phyloP scores from a whole-genome alignment of 2,113 vertebrate genomes.

The Bos javanicus region DNA sequence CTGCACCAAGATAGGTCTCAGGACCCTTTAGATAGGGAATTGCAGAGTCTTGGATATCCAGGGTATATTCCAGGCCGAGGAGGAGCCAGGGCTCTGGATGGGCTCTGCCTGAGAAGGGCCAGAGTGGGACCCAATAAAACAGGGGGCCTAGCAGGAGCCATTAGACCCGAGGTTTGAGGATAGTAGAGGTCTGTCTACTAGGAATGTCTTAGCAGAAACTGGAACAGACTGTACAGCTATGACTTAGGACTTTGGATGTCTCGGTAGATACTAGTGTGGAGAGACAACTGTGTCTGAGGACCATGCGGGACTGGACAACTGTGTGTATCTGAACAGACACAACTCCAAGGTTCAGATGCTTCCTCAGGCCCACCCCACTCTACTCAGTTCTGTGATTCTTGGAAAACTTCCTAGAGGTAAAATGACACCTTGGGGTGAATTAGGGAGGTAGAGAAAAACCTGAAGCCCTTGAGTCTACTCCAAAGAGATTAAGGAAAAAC shows the following conservation, averaged over 20 bases:
- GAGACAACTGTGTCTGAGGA: not conserved
- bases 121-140: not conserved
- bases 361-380: not conserved
- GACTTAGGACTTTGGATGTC: not conserved
- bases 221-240: not conserved
- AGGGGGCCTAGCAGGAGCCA: not conserved
- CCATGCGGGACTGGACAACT: not conserved
- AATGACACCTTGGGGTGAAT: not conserved
- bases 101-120: not conserved
- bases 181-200: not conserved
- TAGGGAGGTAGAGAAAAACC: not conserved
- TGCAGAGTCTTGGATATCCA: not conserved
- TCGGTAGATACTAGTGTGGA: not conserved
- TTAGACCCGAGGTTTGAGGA: not conserved
- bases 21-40: not conserved
- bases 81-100: not conserved
- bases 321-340: not conserved
- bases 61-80: not conserved
- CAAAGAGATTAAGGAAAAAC: not conserved
- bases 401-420: not conserved
- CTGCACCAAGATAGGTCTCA: not conserved
- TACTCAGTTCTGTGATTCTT: not conserved
- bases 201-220: not conserved
- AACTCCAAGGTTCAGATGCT: not conserved
- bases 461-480: not conserved